Conservation (phyloP, 2,888 invertebrate species). For the Phoronis australis region DNA sequence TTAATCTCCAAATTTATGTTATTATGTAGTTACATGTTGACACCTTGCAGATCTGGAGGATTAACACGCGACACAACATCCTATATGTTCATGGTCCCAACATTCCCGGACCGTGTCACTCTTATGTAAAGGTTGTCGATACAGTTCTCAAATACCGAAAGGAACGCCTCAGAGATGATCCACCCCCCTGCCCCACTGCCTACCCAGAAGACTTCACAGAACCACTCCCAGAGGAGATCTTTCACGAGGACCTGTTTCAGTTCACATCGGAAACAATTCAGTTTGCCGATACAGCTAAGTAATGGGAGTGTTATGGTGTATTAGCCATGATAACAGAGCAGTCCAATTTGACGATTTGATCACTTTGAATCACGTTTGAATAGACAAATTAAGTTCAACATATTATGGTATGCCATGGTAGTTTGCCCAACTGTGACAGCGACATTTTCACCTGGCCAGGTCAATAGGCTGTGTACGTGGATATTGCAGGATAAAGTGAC, state of each 20-base stretch:
- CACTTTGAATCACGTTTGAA: too few relatives aligned
- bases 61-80: slow-evolving; percentile 91
- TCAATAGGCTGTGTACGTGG: too few relatives aligned
- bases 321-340: too few relatives aligned
- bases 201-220: slow-evolving; percentile 60
- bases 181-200: slow-evolving; percentile 78
- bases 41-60: slow-evolving; percentile 77
- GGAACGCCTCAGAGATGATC: slow-evolving; percentile 15
- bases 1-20: too few relatives aligned
- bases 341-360: too few relatives aligned
- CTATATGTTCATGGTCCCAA: slow-evolving; percentile 78
- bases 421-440: too few relatives aligned
- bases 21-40: too few relatives aligned
- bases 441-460: too few relatives aligned
- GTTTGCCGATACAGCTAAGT: slow-evolving; percentile 1
- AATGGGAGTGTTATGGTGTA: too few relatives aligned
- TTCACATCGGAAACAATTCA: slow-evolving; percentile 69
- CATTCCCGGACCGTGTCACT: slow-evolving; percentile 76
- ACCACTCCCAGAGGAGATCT: slow-evolving; percentile 66
- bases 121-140: slow-evolving; percentile 66
- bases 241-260: slow-evolving; percentile 68
- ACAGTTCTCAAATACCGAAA: slow-evolving; percentile 60
- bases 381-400: too few relatives aligned
- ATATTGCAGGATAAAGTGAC: too few relatives aligned
- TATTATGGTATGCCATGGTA: too few relatives aligned